A percentile compares a stretch with the other conserved stretches of the same genome.
Conservation (phyloP, 2,113 vertebrate genomes). For the Forbesichthys papilliferus region DNA sequence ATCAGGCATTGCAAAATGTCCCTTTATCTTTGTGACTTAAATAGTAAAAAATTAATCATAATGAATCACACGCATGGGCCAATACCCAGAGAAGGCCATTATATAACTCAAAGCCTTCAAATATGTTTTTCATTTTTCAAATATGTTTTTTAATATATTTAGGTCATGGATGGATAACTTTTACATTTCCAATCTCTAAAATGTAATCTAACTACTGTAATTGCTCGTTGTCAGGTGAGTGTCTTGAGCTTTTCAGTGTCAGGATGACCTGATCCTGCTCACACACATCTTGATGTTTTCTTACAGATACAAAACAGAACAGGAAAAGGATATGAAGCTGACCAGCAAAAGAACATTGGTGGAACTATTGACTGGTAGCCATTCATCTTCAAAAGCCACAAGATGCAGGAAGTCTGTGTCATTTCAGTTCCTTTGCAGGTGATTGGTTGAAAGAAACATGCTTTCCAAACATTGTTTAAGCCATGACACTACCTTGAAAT, state of each 20-base stretch:
- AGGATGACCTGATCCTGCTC: conserved; percentile 22
- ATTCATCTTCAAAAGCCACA: conserved; percentile 41
- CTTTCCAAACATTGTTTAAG: background rate
- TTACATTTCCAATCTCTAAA: too few relatives aligned
- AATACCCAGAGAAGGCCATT: too few relatives aligned
- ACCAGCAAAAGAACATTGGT: conserved; percentile 19
- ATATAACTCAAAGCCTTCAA: too few relatives aligned
- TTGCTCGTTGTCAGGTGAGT: too few relatives aligned
- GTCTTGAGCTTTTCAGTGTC: background rate
- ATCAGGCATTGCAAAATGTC: too few relatives aligned
- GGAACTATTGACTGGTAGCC: conserved; percentile 9
- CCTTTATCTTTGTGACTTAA: too few relatives aligned
- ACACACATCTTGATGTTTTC: conserved; percentile 8
- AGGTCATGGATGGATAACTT: too few relatives aligned
- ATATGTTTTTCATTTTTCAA: too few relatives aligned
- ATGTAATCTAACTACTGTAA: too few relatives aligned
- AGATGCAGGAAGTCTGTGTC: conserved; percentile 27
- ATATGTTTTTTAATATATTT: too few relatives aligned
- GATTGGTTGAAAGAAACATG: conserved; percentile 3
- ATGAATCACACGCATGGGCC: background rate
- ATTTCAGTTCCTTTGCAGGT: conserved; percentile 14
- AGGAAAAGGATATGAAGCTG: conserved; percentile 28
- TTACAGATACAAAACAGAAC: conserved; percentile 3
- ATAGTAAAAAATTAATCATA: too few relatives aligned
- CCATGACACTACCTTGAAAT: background rate